Evolutionary conservation across 2,113 vertebrate species (phyloP).

Genomic region (Leucoraja erinaceus): DNA sequence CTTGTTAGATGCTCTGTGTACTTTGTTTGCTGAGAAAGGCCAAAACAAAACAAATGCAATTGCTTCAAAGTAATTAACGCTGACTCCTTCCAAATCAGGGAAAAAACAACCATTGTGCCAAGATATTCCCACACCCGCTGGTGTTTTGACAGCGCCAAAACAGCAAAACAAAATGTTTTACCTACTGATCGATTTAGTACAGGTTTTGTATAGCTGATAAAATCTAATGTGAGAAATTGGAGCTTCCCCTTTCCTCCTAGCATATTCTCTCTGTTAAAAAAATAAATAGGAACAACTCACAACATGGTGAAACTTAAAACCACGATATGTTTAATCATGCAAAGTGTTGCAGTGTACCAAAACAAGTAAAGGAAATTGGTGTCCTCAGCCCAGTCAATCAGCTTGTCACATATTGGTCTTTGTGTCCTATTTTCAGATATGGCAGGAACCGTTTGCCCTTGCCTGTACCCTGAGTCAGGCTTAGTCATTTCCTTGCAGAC

Average conservation of each 20-base stretch:
- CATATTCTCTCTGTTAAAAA: conserved; percentile 16
- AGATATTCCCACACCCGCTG: conserved; percentile 26
- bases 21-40: not conserved
- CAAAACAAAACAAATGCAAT: not conserved
- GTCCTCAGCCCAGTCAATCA: conserved; percentile 43
- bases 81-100: conserved; percentile 8
- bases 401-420: conserved; percentile 41
- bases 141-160: conserved; percentile 28
- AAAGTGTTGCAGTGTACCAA: conserved; percentile 48
- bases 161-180: conserved; percentile 19
- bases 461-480: conserved; percentile 34
- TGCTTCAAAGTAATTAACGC: conserved; percentile 23
- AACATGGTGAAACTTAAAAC: not conserved
- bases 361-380: conserved; percentile 49
- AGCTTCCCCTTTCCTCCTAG: conserved; percentile 5
- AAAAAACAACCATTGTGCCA: conserved; percentile 38
- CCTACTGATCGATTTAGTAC: not conserved
- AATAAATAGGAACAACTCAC: conserved; percentile 26
- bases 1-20: not conserved
- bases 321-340: conserved; percentile 44
- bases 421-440: conserved; percentile 41
- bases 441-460: conserved; percentile 30
- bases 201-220: conserved; percentile 30
- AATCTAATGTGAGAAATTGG: conserved; percentile 25
- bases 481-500: conserved; percentile 44